Percentiles rank a stretch among this genome's conserved stretches.
phyloP scores from a whole-genome alignment of 92 coral and sea anemone species.

The Palythoa caribaeorum region DNA sequence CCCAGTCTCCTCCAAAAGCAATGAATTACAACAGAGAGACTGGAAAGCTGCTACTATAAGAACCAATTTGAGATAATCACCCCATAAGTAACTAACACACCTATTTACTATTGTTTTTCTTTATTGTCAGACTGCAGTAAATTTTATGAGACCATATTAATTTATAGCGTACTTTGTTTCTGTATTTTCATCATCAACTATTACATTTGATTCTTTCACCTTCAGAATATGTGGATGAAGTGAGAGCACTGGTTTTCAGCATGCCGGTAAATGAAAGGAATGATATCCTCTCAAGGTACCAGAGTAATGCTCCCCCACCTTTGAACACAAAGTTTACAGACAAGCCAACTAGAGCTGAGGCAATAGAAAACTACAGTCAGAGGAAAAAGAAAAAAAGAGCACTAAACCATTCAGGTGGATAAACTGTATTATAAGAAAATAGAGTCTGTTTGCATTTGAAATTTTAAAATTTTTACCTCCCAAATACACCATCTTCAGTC shows the following conservation, averaged over 20 bases:
- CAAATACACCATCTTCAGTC: not conserved
- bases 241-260: slow-evolving; percentile 13
- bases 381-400: slow-evolving; percentile 4
- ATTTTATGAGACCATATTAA: not conserved
- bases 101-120: not conserved
- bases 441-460: not conserved
- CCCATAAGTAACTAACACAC: not conserved
- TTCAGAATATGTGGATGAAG: slow-evolving; percentile 1
- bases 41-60: not conserved
- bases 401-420: not conserved
- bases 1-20: not conserved
- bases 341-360: slow-evolving; percentile 4
- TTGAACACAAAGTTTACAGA: slow-evolving; percentile 1
- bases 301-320: not conserved
- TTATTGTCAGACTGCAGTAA: not conserved
- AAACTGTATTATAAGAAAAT: not conserved
- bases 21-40: not conserved
- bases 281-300: slow-evolving; percentile 6
- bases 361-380: not conserved
- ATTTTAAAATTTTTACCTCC: slow-evolving; percentile 1
- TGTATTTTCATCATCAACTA: not conserved
- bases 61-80: slow-evolving; percentile 6
- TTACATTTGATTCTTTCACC: not conserved
- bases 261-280: slow-evolving; percentile 5
- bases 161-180: slow-evolving; percentile 6